Evolutionary conservation across 1,140 invertebrate species (phyloP), one percentile per base, ranked within the genome.

Genomic region (Chymomyza costata): DNA sequence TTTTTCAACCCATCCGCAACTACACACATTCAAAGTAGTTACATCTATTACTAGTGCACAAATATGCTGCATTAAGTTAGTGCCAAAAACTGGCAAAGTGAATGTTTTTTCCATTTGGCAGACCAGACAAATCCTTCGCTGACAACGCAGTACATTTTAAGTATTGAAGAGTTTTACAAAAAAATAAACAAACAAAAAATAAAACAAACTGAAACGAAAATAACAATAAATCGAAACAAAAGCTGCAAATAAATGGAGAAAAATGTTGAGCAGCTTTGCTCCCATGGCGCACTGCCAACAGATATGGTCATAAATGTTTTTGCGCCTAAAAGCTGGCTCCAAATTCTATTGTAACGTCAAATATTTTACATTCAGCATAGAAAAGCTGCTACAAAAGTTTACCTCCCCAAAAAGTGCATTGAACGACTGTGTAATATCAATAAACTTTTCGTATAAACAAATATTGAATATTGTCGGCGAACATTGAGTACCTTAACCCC

Each of bases 91-190:
- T 43, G 59, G 30, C 60, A 50, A 44, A 74, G 48, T 58, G 48
- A 46, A 57, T 55, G 65, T 71, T 74, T 73, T 74, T 74, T 59
- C 65, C 69, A 74, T 68, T 74, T 64, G 65, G 52, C 59, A 65
- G 61, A n/a, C 47, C 70, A 65, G 70, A 69, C 70, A 74, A 74
- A 76, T 74, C 69, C 65, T 56, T 35, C 56, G 52, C 70, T 76
- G 70, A 69, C 70, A 76, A 76, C 70, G 65, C 70, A 62, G 65
- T 48, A 60, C 60, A 65, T 61, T 74, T 74, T 68, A 74, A 69
- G 70, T 76, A 76, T 76, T 76, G 69, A 76, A 65, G 69, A 74
- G 69, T 74, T 74, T 55, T 61, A 62, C 66, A 70, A 70, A 78
- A 65, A 62, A 66, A n/a, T n/a, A n/a, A n/a, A n/a, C n/a, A n/a